Base-by-base conservation (phyloP, 2,113 vertebrate species). In the Mohoua ochrocephala region DNA sequence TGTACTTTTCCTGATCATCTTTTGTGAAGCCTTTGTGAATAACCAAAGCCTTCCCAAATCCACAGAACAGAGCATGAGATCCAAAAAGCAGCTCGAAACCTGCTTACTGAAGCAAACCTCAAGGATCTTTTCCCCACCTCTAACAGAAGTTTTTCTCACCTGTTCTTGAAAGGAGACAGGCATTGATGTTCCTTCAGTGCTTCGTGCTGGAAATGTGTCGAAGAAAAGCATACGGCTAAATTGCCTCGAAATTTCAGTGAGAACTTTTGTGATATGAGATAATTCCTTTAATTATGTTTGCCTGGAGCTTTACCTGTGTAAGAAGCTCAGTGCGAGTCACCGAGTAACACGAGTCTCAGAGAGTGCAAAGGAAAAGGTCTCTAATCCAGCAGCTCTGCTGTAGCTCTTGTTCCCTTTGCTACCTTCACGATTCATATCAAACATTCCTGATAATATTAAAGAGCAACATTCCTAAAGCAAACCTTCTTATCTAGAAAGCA, bases 211-310 rank as follows among this genome's bases (percentile, higher is more conserved):
- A 87, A 82, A 56, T 71, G 53, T 94, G 92, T 89, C 78, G 77
- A 37, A 74, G 74, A 86, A 95, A 93, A 84, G 20, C 39, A 41
- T 77, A 70, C 60, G 89, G 76, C 52, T 93, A 84, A 95, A 95
- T 31, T 87, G 73, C 90, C 76, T 93, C 3, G 20, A 91, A 84
- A 52, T 82, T 96, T 95, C 65, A 87, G 81, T 60, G 50, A 33
- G 69, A 92, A 95, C 89, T 94, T 95, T 89, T 93, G 77, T 84
- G 69, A 93, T 70, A 47, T 2, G 33, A 93, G 60, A 87, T 78
- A 95, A 96, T 96, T 91, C 77, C 74, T 85, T 89, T 83, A 95
- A 94, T 96, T 94, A 91, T 45, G 17, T 84, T 93, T 89, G 56
- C 81, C 87, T 94, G 77, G 87, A 91, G 69, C 49, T 92, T 87